Evolutionary conservation across 2,797 vertebrate genomes (phyloP).

Genomic region (Sebastes oblongus): DNA sequence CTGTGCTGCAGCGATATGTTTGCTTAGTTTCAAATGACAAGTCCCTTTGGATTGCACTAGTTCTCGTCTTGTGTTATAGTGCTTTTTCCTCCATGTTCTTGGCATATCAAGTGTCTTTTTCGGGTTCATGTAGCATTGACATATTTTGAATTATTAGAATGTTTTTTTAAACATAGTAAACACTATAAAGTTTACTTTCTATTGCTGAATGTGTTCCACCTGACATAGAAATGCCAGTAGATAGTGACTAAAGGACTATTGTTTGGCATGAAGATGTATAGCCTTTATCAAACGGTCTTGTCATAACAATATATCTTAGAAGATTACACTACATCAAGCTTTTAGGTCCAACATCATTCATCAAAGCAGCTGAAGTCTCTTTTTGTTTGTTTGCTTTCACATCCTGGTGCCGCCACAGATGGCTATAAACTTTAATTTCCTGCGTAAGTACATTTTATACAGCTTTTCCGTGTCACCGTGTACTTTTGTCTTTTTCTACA

Average conservation of each 20-base stretch:
- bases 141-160: not conserved
- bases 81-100: not conserved
- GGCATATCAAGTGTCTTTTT: not conserved
- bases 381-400: constrained; percentile 45
- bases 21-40: constrained; percentile 40
- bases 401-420: not conserved
- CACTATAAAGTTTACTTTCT: not conserved
- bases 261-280: constrained; percentile 18
- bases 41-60: constrained; percentile 8
- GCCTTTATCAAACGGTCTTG: constrained; percentile 24
- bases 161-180: not conserved
- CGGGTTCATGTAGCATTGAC: not conserved
- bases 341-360: constrained; percentile 28
- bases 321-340: constrained; percentile 14
- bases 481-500: constrained; percentile 47
- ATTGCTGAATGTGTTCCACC: not conserved
- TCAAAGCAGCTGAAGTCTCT: constrained; percentile 19
- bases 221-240: not conserved
- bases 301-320: constrained; percentile 13
- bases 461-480: constrained; percentile 21
- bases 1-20: constrained; percentile 28
- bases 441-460: constrained; percentile 47
- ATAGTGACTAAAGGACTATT: not conserved
- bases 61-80: constrained; percentile 3
- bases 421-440: constrained; percentile 66